phyloP scores from a whole-genome alignment of 2,113 vertebrate genomes.

The Colius striatus region DNA sequence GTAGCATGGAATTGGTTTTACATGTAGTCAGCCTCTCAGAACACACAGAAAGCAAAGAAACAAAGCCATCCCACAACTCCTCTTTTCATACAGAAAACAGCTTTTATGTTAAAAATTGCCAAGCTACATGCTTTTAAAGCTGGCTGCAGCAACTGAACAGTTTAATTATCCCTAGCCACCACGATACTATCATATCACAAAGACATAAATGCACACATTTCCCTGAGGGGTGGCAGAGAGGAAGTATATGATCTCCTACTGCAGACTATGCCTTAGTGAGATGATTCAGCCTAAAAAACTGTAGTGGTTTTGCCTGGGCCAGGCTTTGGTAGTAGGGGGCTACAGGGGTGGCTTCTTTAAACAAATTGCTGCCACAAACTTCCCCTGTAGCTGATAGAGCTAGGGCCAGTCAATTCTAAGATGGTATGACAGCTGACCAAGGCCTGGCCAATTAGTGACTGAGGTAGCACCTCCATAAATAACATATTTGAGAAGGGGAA shows the following conservation, averaged over 20 bases:
- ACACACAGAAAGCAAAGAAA: background rate
- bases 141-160: background rate
- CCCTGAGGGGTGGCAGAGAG: background rate
- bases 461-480: too few relatives aligned
- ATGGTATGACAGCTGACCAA: too few relatives aligned
- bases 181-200: background rate
- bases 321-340: too few relatives aligned
- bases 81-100: background rate
- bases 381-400: too few relatives aligned
- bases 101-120: background rate
- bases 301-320: too few relatives aligned
- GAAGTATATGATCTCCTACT: background rate
- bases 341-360: too few relatives aligned
- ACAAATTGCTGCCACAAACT: too few relatives aligned
- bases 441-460: too few relatives aligned
- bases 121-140: background rate
- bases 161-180: background rate
- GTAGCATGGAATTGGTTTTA: background rate
- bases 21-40: background rate
- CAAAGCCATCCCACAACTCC: background rate
- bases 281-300: background rate
- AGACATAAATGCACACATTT: background rate
- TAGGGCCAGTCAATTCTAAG: too few relatives aligned
- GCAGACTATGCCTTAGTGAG: background rate
- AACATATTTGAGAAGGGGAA: too few relatives aligned